phyloP scores from a whole-genome alignment of 2,113 vertebrate species.

The Prinia subflava region DNA sequence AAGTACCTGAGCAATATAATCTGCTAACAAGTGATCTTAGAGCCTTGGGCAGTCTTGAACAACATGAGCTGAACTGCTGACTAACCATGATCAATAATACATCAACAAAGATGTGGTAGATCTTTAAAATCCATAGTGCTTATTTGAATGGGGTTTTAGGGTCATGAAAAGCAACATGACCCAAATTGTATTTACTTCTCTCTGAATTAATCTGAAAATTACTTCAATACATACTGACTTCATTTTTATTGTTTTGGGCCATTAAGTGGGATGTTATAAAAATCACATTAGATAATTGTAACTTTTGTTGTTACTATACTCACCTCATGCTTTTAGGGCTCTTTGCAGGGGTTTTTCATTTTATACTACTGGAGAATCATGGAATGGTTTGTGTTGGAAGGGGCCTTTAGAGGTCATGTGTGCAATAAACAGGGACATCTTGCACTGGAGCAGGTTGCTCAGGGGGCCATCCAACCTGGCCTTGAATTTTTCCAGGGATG shows the following conservation, averaged over 20 bases:
- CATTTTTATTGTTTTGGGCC: not conserved
- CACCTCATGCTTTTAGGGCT: not conserved
- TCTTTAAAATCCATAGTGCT: constrained; percentile 52
- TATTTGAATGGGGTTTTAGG: not conserved
- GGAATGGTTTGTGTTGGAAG: not conserved
- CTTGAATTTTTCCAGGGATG: not conserved
- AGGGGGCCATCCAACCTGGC: not conserved
- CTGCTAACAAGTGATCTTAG: not conserved
- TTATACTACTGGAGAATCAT: not conserved
- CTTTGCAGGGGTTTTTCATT: not conserved
- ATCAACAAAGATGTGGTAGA: not conserved
- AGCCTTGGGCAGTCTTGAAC: not conserved
- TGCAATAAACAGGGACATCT: not conserved
- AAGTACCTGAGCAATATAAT: not conserved
- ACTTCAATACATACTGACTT: not conserved
- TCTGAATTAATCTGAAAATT: not conserved
- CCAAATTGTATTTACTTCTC: constrained; percentile 39
- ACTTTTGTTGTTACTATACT: not conserved
- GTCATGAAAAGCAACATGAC: constrained; percentile 4
- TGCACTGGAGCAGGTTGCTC: too few species aligned
- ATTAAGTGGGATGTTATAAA: not conserved
- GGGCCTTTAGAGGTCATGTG: too few species aligned
- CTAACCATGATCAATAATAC: constrained; percentile 31
- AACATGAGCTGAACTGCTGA: constrained; percentile 30
- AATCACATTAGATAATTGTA: not conserved